Conservation (phyloP, 30 jellyfish, hydroid and myxozoan species). For the Turritopsis dohrnii region DNA sequence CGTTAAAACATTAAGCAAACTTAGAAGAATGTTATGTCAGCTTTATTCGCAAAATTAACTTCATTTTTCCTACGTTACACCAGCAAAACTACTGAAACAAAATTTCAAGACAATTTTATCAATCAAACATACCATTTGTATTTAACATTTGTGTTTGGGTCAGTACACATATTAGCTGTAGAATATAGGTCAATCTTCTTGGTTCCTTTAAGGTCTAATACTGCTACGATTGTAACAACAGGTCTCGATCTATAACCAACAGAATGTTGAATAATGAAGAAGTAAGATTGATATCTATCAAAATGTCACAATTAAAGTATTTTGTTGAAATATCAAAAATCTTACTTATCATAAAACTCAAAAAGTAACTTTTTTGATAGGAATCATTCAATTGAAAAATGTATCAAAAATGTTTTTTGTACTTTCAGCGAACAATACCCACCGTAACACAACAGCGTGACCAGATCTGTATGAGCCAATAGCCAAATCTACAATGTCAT, state of each 20-base stretch:
- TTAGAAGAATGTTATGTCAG: too few relatives aligned
- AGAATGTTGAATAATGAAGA: not conserved
- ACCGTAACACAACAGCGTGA: slow-evolving; percentile 54
- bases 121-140: not conserved
- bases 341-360: too few relatives aligned
- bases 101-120: too few relatives aligned
- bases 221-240: slow-evolving; percentile 28
- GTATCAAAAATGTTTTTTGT: too few relatives aligned
- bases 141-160: slow-evolving; percentile 38
- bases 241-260: slow-evolving; percentile 60
- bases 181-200: slow-evolving; percentile 28
- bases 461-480: slow-evolving; percentile 63
- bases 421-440: not conserved
- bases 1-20: too few relatives aligned
- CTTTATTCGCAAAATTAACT: too few relatives aligned
- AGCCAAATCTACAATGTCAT: slow-evolving; percentile 69
- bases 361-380: not conserved
- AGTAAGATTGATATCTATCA: too few relatives aligned
- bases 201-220: not conserved
- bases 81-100: too few relatives aligned
- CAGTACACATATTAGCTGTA: slow-evolving; percentile 28
- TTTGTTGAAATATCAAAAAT: too few relatives aligned
- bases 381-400: not conserved
- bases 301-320: too few relatives aligned
- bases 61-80: too few relatives aligned